Evolutionary conservation across 2,113 vertebrate species (phyloP).

Genomic region (Leptobrachium ailaonicum): DNA sequence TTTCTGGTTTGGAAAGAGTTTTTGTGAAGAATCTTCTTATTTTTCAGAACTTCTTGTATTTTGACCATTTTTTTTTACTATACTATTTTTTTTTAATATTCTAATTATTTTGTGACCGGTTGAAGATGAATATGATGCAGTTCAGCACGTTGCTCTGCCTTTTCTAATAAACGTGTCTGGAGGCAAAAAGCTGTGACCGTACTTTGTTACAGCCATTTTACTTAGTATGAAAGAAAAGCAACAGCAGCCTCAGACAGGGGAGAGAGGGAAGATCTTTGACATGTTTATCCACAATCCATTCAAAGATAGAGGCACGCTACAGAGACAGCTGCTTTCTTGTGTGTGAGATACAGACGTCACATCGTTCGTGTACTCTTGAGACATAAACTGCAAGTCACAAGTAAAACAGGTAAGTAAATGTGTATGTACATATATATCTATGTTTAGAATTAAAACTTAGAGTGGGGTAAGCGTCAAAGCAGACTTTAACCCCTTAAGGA

Average conservation of each 20-base stretch:
- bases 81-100: conserved; percentile 2
- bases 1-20: conserved; percentile 42
- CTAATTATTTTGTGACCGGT: conserved; percentile 1
- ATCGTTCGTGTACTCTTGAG: conserved; percentile 57
- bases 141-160: conserved; percentile 29
- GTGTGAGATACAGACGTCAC: conserved; percentile 51
- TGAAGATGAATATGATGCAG: conserved; percentile 44
- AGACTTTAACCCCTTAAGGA: too few species aligned
- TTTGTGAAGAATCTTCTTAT: conserved; percentile 39
- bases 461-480: too few species aligned
- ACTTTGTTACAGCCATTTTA: conserved; percentile 29
- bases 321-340: conserved; percentile 58
- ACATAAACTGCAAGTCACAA: conserved; percentile 51
- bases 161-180: conserved; percentile 30
- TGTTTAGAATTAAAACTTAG: too few species aligned
- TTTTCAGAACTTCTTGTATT: neutral
- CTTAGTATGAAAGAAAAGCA: conserved; percentile 22
- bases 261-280: conserved; percentile 42
- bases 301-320: conserved; percentile 50
- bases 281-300: conserved; percentile 55
- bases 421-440: neutral
- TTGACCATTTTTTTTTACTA: neutral
- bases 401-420: conserved; percentile 52
- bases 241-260: conserved; percentile 14
- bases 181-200: conserved; percentile 18